These are phyloP conservation scores for Syngnathus floridae DNA, from an alignment of 2,113 vertebrate species.

Conservation along the genomic window DNA sequence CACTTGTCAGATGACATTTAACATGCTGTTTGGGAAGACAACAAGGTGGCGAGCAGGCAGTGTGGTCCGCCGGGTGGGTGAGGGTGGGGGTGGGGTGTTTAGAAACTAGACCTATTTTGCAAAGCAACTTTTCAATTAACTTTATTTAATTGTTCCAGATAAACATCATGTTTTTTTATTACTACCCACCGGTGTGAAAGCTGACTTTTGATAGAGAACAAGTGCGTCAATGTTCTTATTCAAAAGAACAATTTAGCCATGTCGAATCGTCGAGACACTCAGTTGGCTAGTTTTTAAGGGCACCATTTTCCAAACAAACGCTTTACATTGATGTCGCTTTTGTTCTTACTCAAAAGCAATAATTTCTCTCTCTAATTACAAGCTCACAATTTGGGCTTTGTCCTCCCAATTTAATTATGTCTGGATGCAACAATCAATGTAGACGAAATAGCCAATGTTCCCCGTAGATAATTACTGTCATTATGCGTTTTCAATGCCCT, in stretches of 20 bases:
- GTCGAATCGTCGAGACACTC: background rate
- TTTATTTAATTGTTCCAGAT: background rate
- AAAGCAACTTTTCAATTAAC: background rate
- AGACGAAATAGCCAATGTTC: background rate
- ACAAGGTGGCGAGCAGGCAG: constrained; percentile 17
- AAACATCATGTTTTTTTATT: background rate
- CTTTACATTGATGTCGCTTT: background rate
- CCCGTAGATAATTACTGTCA: background rate
- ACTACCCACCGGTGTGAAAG: background rate
- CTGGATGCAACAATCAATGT: background rate
- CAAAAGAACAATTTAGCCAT: background rate
- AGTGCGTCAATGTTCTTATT: background rate
- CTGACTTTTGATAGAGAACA: background rate
- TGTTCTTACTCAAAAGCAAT: background rate
- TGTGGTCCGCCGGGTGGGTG: constrained; percentile 17
- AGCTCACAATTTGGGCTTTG: background rate
- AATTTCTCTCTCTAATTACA: background rate
- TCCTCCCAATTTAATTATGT: background rate
- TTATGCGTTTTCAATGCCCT: background rate
- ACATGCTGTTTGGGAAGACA: constrained; percentile 38
- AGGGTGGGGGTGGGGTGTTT: background rate
- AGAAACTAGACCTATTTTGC: background rate
- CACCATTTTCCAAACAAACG: background rate
- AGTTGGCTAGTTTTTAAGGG: background rate
- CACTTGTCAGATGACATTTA: constrained; percentile 46